Conservation (phyloP, 2,888 invertebrate genomes). For the Calephelis perditalis region DNA sequence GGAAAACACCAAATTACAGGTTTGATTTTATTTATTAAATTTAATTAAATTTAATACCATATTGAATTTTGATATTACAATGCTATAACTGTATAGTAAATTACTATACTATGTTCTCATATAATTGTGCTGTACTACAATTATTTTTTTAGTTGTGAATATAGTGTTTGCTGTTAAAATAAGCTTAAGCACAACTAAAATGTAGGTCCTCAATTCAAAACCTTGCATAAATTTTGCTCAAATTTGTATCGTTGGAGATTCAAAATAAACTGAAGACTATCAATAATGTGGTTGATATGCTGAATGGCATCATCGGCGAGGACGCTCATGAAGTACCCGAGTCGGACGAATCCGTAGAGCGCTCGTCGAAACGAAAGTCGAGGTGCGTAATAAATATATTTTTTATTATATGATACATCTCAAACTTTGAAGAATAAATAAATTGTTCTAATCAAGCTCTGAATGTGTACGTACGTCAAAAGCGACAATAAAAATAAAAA, state of each 20-base stretch:
- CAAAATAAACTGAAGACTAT: slow-evolving; percentile 89
- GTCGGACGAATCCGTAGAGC: slow-evolving; percentile 46
- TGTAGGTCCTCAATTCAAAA: slow-evolving; percentile 21
- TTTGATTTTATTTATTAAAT: slow-evolving; percentile 50
- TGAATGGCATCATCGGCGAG: slow-evolving; percentile 90
- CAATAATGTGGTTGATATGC: slow-evolving; percentile 92
- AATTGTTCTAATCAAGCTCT: too few relatives aligned
- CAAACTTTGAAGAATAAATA: not conserved
- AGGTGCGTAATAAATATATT: slow-evolving; percentile 46
- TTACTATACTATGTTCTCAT: too few relatives aligned
- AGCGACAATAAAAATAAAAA: too few relatives aligned
- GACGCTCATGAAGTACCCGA: slow-evolving; percentile 57
- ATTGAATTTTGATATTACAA: not conserved
- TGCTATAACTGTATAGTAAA: too few relatives aligned
- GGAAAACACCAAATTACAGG: slow-evolving; percentile 92
- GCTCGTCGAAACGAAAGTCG: slow-evolving; percentile 56
- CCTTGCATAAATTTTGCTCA: slow-evolving; percentile 34
- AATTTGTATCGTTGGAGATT: slow-evolving; percentile 82
- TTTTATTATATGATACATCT: not conserved
- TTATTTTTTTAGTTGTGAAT: slow-evolving; percentile 36
- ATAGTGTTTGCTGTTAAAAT: slow-evolving; percentile 27
- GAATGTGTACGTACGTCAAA: too few relatives aligned
- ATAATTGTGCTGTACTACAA: slow-evolving; percentile 10
- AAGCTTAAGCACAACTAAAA: slow-evolving; percentile 34
- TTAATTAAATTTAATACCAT: not conserved